Conservation (phyloP, 2,113 vertebrate species). For the Istiophorus platypterus region DNA sequence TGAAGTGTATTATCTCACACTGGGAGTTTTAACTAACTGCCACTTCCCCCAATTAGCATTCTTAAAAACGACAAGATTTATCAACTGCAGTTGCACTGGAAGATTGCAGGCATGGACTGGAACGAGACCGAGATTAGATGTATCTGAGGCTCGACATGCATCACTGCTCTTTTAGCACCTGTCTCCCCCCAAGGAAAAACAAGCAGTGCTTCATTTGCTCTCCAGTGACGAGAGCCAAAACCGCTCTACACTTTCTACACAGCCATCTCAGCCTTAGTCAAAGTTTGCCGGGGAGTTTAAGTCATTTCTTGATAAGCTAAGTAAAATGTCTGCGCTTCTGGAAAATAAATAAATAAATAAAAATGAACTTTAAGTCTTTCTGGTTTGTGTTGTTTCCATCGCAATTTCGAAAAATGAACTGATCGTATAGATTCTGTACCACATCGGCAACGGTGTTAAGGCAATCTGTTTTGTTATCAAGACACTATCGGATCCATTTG, state of each 20-base stretch:
- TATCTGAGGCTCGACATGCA: constrained; percentile 47
- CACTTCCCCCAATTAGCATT: constrained; percentile 62
- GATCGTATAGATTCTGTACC: neutral
- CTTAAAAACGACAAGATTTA: constrained; percentile 48
- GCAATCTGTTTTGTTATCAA: neutral
- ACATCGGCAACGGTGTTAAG: neutral
- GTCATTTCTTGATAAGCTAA: neutral
- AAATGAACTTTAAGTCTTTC: neutral
- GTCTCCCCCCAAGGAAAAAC: constrained; percentile 52
- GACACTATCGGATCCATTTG: neutral
- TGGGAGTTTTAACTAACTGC: constrained; percentile 68
- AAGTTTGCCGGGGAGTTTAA: neutral
- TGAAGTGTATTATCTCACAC: constrained; percentile 52
- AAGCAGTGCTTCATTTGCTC: constrained; percentile 49
- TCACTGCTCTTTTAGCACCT: constrained; percentile 59
- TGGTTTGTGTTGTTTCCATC: neutral
- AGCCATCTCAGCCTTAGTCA: neutral
- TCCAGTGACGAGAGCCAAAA: constrained; percentile 20
- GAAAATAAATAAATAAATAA: too few species aligned
- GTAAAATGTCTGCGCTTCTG: neutral
- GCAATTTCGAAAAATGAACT: neutral
- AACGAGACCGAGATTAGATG: constrained; percentile 37
- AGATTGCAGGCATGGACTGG: constrained; percentile 24
- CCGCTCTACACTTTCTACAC: constrained; percentile 4
- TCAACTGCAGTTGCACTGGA: constrained; percentile 33